Conservation (phyloP, 2,797 vertebrate species). For the Syngnathus rostellatus region DNA sequence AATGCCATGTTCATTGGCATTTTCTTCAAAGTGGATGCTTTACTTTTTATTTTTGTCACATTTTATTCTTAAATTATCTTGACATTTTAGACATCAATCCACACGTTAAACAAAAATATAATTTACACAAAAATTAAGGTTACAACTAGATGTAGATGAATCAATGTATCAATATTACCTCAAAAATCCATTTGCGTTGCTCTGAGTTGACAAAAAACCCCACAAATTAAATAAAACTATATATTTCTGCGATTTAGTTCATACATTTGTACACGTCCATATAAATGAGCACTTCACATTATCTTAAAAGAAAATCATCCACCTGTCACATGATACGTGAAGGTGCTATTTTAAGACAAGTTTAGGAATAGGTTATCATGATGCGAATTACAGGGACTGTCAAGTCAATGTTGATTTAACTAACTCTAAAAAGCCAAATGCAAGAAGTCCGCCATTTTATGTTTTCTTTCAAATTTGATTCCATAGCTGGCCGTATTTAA, state of each 20-base stretch:
- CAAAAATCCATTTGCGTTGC: not conserved
- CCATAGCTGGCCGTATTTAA: too few relatives aligned
- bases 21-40: not conserved
- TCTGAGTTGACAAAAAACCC: not conserved
- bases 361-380: not conserved
- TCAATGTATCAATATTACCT: not conserved
- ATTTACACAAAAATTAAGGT: not conserved
- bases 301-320: not conserved
- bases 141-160: not conserved
- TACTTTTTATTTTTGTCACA: not conserved
- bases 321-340: too few relatives aligned
- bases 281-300: not conserved
- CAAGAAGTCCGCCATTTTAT: too few relatives aligned
- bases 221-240: not conserved
- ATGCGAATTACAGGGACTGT: not conserved
- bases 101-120: not conserved
- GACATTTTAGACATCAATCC: not conserved
- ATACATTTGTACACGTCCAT: too few relatives aligned
- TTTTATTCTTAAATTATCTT: too few relatives aligned
- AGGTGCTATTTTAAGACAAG: not conserved
- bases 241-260: not conserved
- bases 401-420: not conserved
- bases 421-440: not conserved
- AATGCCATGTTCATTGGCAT: conserved; percentile 6
- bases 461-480: too few relatives aligned